Evolutionary conservation across 2,888 invertebrate species (phyloP), one percentile per base, ranked within the genome.

Genomic region (Tetragonula carbonaria): DNA sequence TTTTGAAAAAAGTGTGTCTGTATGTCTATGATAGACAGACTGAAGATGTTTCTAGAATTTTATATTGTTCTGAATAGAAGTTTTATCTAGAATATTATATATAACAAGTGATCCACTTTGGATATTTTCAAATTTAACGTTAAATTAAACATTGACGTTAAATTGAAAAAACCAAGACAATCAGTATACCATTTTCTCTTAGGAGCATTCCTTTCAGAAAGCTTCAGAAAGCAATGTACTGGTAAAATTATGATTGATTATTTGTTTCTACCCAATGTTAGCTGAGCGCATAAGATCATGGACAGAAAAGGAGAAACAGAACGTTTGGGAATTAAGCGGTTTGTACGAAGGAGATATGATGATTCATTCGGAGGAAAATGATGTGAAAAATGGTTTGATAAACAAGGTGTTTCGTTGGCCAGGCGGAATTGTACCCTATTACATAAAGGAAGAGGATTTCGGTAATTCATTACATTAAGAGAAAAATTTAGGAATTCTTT

Each of bases 271-370:
- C 65, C 18, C 67, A 8, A 38, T 21, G 8, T 6, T 59, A 89
- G 86, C 87, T n/a, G 59, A 72, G 66, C 68, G 62, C 57, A 93
- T 95, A 75, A 93, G 94, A 71, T 93, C 92, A 71, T 96, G 96
- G 96, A 94, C 92, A 18, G 94, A 95, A 4, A 90, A 95, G 28
- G 95, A 95, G 82, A 94, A 94, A 23, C 93, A 94, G 76, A 95
- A 96, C 87, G 92, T 95, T 28, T 96, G 96, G 96, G 96, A 96
- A 89, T 93, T 95, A 71, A 95, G 95, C 88, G 96, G 96, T 4
- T 93, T 95, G 59, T 95, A 95, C 90, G 96, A 96, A 92, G 96
- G 96, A 68, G 96, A 96, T 90, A 96, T 96, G 74, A 95, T 96
- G 95, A 86, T 95, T 33, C 92, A 95, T 87, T 93, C 94, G 2